Percentiles rank a stretch among this genome's conserved stretches.
phyloP scores from a whole-genome alignment of 92 coral and sea anemone genomes.

The Epizoanthus stellaris region DNA sequence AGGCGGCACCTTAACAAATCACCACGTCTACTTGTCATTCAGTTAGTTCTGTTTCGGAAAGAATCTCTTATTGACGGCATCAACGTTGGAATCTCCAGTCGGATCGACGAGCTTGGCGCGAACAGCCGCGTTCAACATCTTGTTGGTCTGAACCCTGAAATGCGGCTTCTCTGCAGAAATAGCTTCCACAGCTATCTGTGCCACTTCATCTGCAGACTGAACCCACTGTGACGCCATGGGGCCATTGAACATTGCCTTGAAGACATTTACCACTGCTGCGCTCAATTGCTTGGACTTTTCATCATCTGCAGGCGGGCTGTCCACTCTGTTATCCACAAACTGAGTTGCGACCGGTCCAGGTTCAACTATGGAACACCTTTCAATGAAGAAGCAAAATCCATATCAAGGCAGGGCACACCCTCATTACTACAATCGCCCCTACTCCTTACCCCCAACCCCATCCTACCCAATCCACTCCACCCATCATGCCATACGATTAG shows the following conservation, averaged over 20 bases:
- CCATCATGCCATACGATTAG: too few relatives aligned
- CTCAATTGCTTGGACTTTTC: slow-evolving; percentile 81
- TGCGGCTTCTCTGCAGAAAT: slow-evolving; percentile 83
- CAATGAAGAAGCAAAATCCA: neutral
- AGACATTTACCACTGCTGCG: slow-evolving; percentile 49
- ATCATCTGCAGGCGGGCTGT: slow-evolving; percentile 51
- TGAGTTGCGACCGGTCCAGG: slow-evolving; percentile 88
- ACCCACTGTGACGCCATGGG: slow-evolving; percentile 19
- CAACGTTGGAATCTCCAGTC: slow-evolving; percentile 78
- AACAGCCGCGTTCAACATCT: slow-evolving; percentile 55
- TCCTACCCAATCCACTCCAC: too few relatives aligned
- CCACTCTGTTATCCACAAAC: slow-evolving; percentile 41
- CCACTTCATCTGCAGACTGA: slow-evolving; percentile 89
- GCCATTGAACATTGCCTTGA: slow-evolving; percentile 56
- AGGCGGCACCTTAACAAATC: too few relatives aligned
- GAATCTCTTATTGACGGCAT: slow-evolving; percentile 59
- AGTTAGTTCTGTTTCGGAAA: slow-evolving; percentile 37
- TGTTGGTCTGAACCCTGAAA: slow-evolving; percentile 86
- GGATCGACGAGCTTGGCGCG: slow-evolving; percentile 78
- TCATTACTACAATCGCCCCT: too few relatives aligned
- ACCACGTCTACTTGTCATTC: neutral
- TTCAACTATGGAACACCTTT: slow-evolving; percentile 82
- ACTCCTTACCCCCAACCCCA: too few relatives aligned
- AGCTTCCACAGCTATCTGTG: slow-evolving; percentile 72
- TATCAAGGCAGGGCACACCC: too few relatives aligned